Evolutionary conservation across 2,113 vertebrate species (phyloP).

Genomic region (Anarrhichthys ocellatus): DNA sequence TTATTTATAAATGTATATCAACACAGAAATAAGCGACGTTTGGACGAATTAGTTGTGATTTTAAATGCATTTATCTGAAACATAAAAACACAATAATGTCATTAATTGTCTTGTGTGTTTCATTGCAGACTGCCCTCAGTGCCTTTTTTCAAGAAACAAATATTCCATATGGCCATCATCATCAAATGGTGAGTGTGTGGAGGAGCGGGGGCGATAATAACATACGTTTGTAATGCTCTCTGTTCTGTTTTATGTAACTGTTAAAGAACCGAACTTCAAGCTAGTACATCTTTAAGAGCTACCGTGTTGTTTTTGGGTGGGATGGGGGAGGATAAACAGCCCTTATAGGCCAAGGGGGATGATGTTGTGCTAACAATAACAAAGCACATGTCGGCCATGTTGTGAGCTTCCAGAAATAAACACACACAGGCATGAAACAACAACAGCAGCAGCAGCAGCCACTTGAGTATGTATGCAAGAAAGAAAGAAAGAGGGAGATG

Average conservation of each 20-base stretch:
- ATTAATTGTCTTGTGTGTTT: constrained; percentile 42
- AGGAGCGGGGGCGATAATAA: neutral
- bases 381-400: constrained; percentile 88
- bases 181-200: constrained; percentile 96
- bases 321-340: constrained; percentile 27
- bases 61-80: neutral
- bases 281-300: constrained; percentile 7
- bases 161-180: constrained; percentile 96
- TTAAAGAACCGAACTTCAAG: neutral
- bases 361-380: constrained; percentile 83
- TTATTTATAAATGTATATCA: neutral
- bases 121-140: constrained; percentile 93
- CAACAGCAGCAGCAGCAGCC: constrained; percentile 58
- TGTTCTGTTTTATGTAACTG: neutral
- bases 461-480: neutral
- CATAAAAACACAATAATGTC: neutral
- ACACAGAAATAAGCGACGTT: neutral
- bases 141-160: constrained; percentile 99
- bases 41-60: neutral
- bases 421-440: constrained; percentile 77
- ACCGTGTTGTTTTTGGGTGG: constrained; percentile 20
- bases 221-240: neutral
- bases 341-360: constrained; percentile 57
- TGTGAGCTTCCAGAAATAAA: constrained; percentile 87
- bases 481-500: neutral